Evolutionary conservation across 2,797 vertebrate genomes (phyloP).

Genomic region (Enteromius trimaculatus): DNA sequence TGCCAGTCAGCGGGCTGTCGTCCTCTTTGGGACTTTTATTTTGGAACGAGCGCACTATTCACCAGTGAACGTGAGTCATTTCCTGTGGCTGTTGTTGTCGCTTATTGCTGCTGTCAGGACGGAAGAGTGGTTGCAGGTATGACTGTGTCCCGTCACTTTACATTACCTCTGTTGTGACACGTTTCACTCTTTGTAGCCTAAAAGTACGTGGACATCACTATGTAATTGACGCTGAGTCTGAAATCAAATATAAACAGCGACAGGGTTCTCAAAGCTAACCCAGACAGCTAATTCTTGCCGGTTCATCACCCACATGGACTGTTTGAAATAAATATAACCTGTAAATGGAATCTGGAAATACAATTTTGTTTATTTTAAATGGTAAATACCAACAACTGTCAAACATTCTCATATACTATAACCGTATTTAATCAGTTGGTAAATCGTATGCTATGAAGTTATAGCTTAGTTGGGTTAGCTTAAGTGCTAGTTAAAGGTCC

Average conservation of each 20-base stretch:
- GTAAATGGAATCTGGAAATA: not conserved
- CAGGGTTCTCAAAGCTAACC: not conserved
- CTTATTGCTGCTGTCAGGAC: conserved; percentile 42
- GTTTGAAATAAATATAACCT: not conserved
- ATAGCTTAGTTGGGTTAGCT: conserved; percentile 2
- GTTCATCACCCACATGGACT: conserved; percentile 37
- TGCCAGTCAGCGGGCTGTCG: not conserved
- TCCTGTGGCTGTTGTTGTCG: conserved; percentile 24
- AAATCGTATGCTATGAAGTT: not conserved
- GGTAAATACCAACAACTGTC: not conserved
- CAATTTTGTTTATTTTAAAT: not conserved
- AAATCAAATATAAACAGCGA: not conserved
- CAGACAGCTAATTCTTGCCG: conserved; percentile 37
- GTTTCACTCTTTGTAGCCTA: not conserved
- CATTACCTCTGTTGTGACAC: not conserved
- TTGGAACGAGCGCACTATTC: not conserved
- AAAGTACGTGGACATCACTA: not conserved
- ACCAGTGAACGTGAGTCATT: conserved; percentile 34
- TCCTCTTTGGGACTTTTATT: conserved; percentile 4
- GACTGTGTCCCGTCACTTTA: not conserved
- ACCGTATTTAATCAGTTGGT: not conserved
- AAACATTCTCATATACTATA: not conserved
- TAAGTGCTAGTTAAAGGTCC: conserved; percentile 33
- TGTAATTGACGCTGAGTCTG: not conserved
- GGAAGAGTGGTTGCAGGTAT: conserved; percentile 39